Conservation (phyloP, 2,797 vertebrate species). For the Arnoldichthys spilopterus region DNA sequence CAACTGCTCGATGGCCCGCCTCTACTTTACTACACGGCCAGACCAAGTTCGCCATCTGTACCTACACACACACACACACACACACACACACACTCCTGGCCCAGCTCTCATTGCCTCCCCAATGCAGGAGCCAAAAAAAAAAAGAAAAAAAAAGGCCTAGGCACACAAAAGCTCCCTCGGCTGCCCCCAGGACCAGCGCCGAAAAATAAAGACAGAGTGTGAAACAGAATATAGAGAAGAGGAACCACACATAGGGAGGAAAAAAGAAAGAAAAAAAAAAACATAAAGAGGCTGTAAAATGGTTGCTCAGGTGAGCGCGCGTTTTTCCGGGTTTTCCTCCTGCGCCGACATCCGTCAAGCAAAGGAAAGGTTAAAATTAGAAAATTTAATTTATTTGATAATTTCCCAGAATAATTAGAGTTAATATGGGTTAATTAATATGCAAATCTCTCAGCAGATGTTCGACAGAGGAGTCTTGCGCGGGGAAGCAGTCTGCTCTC, state of each 20-base stretch:
- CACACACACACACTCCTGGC: conserved; percentile 71
- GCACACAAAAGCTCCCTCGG: conserved; percentile 94
- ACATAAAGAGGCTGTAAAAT: conserved; percentile 70
- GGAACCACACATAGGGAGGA: conserved; percentile 46
- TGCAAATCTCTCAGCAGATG: conserved; percentile 99
- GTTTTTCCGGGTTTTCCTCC: conserved; percentile 82
- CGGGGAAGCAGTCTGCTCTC: conserved; percentile 94
- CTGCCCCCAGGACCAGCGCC: conserved; percentile 88
- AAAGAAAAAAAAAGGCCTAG: conserved; percentile 76
- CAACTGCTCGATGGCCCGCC: conserved; percentile 92
- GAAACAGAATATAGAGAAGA: conserved; percentile 64
- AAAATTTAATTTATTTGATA: conserved; percentile 99
- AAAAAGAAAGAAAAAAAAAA: conserved; percentile 61
- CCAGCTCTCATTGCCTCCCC: conserved; percentile 73
- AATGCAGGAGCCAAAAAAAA: conserved; percentile 91
- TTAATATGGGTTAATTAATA: conserved; percentile 99
- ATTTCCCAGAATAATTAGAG: conserved; percentile 99
- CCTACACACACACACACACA: conserved; percentile 84
- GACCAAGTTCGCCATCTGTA: conserved; percentile 98
- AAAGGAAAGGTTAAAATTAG: conserved; percentile 99
- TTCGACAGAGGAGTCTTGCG: conserved; percentile 96
- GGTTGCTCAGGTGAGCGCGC: conserved; percentile 88
- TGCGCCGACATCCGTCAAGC: conserved; percentile 90
- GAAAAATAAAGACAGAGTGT: conserved; percentile 58
- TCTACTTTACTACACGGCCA: conserved; percentile 83